Percentiles rank a stretch among this genome's conserved stretches.
phyloP scores from a whole-genome alignment of 2,797 vertebrate genomes.

The Chelon labrosus region DNA sequence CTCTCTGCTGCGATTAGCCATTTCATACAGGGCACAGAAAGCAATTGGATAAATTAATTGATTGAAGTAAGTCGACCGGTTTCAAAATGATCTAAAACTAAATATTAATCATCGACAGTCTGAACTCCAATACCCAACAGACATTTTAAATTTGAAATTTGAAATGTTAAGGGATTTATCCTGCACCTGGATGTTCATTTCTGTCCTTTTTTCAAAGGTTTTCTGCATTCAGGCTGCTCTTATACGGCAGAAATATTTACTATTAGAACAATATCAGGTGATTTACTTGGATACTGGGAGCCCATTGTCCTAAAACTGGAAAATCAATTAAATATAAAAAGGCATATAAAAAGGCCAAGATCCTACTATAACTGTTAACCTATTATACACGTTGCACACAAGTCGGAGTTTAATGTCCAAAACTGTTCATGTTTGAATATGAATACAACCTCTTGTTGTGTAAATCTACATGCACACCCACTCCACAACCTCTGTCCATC shows the following conservation, averaged over 20 bases:
- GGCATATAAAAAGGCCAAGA: not conserved
- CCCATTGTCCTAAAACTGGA: not conserved
- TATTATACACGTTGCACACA: too few relatives aligned
- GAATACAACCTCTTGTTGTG: too few relatives aligned
- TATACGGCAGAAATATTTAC: not conserved
- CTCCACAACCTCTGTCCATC: too few relatives aligned
- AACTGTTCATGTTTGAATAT: too few relatives aligned
- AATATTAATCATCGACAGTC: not conserved
- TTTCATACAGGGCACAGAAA: not conserved
- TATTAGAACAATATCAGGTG: not conserved
- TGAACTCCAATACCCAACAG: not conserved
- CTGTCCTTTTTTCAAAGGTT: not conserved
- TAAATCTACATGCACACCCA: too few relatives aligned
- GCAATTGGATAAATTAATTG: not conserved
- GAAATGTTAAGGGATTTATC: too few relatives aligned
- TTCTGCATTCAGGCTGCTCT: not conserved
- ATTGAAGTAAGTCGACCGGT: not conserved
- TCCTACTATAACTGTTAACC: too few relatives aligned
- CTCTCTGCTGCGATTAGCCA: not conserved
- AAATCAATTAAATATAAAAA: not conserved
- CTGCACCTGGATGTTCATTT: not conserved
- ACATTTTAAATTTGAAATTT: not conserved
- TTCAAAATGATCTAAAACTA: not conserved
- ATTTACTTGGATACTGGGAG: not conserved
- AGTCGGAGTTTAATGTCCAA: too few relatives aligned